Evolutionary conservation across 2,113 vertebrate genomes (phyloP).

Genomic region (Lophotis ruficrista): DNA sequence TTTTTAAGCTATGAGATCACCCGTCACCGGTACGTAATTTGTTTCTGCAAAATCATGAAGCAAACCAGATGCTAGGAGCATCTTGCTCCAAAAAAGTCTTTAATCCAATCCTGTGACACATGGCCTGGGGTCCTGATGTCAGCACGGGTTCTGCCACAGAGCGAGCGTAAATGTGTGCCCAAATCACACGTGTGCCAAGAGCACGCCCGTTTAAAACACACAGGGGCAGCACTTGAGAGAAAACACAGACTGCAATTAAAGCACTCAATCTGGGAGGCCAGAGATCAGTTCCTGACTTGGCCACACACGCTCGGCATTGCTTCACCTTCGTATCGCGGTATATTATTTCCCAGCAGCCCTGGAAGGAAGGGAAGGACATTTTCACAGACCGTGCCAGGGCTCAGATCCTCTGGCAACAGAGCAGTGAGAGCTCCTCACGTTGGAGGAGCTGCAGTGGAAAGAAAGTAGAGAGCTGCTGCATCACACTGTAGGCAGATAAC

Average conservation of each 20-base stretch:
- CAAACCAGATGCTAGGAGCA: conserved; percentile 15
- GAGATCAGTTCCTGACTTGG: not conserved
- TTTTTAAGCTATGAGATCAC: conserved; percentile 41
- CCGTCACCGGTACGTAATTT: not conserved
- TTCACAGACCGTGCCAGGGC: not conserved
- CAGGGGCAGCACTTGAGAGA: not conserved
- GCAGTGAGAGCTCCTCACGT: not conserved
- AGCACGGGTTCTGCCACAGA: not conserved
- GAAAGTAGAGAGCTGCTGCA: not conserved
- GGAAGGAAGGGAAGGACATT: not conserved
- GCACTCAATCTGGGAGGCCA: not conserved
- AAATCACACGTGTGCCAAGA: not conserved
- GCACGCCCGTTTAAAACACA: not conserved
- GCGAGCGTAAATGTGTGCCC: not conserved
- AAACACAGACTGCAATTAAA: conserved; percentile 20
- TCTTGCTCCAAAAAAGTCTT: not conserved
- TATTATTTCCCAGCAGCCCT: not conserved
- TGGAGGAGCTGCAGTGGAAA: not conserved
- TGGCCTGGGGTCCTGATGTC: not conserved
- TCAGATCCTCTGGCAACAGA: not conserved
- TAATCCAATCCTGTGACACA: conserved; percentile 11
- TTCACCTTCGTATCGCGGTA: not conserved
- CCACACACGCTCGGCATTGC: not conserved
- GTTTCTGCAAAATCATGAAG: conserved; percentile 25
- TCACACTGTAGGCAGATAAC: not conserved